A percentile compares a stretch with the other conserved stretches of the same genome.
Conservation (phyloP, 92 coral and sea anemone genomes). For the Nematostella vectensis region DNA sequence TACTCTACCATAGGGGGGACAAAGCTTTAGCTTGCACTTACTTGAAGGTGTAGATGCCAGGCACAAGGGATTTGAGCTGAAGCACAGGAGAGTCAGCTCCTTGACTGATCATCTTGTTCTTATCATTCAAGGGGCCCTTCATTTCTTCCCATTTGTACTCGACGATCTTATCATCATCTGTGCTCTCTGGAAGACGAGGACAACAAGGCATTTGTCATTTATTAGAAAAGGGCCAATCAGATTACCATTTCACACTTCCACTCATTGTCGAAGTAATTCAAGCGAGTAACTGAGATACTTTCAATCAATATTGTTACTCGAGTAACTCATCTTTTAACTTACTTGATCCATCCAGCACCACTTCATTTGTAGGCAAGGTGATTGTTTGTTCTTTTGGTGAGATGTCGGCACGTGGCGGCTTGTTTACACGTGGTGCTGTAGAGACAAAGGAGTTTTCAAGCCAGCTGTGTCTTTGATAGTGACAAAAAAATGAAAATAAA, state of each 20-base stretch:
- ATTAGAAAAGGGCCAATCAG: no score
- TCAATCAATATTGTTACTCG: no score
- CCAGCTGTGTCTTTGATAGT: neutral
- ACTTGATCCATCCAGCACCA: conserved; percentile 97
- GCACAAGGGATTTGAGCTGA: conserved; percentile 92
- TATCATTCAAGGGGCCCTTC: conserved; percentile 91
- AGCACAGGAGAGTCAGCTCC: conserved; percentile 91
- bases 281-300: no score
- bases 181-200: conserved; percentile 67
- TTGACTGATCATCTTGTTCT: conserved; percentile 80
- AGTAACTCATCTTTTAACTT: no score
- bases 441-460: neutral
- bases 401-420: conserved; percentile 96
- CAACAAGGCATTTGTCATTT: neutral
- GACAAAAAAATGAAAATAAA: neutral
- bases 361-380: conserved; percentile 87
- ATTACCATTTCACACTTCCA: no score
- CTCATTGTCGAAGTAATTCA: no score
- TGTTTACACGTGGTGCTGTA: conserved; percentile 82
- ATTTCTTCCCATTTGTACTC: conserved; percentile 98
- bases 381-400: conserved; percentile 92
- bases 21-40: no score
- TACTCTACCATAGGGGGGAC: no score
- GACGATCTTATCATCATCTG: conserved; percentile 87
- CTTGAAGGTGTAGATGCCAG: conserved; percentile 97